Evolutionary conservation across 2,888 invertebrate species (phyloP).

Genomic region (Cosmia pyralina): DNA sequence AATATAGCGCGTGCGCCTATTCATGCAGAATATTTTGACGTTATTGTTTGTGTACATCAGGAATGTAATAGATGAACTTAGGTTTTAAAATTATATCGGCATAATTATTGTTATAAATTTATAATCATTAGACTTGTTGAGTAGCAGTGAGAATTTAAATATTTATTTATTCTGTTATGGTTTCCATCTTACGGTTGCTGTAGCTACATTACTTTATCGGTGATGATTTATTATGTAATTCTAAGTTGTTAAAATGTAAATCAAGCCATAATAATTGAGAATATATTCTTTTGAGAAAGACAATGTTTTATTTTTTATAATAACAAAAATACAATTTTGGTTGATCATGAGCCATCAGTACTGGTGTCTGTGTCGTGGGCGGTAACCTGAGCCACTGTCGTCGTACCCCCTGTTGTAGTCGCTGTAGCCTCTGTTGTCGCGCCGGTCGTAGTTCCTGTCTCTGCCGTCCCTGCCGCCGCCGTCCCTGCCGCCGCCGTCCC

Average conservation of each 20-base stretch:
- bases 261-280: slow-evolving; percentile 90
- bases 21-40: slow-evolving; percentile 73
- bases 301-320: slow-evolving; percentile 61
- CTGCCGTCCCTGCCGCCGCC: no score
- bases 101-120: slow-evolving; percentile 89
- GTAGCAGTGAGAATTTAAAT: slow-evolving; percentile 87
- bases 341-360: slow-evolving; percentile 43
- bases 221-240: slow-evolving; percentile 89
- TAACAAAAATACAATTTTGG: slow-evolving; percentile 12
- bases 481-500: slow-evolving; percentile 62
- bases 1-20: slow-evolving; percentile 68
- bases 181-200: slow-evolving; percentile 85
- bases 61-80: slow-evolving; percentile 75
- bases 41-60: slow-evolving; percentile 81
- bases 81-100: slow-evolving; percentile 84
- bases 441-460: slow-evolving; percentile 28
- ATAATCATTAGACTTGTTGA: slow-evolving; percentile 88
- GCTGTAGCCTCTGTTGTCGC: slow-evolving; percentile 62
- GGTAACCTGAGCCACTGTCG: slow-evolving; percentile 62
- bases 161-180: slow-evolving; percentile 88
- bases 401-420: slow-evolving; percentile 67
- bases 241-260: slow-evolving; percentile 90
- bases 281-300: slow-evolving; percentile 89
- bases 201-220: slow-evolving; percentile 88
- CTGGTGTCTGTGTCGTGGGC: slow-evolving; percentile 69